Base-by-base conservation (phyloP, 2,113 vertebrate genomes). In the Planiliza haematocheilus region DNA sequence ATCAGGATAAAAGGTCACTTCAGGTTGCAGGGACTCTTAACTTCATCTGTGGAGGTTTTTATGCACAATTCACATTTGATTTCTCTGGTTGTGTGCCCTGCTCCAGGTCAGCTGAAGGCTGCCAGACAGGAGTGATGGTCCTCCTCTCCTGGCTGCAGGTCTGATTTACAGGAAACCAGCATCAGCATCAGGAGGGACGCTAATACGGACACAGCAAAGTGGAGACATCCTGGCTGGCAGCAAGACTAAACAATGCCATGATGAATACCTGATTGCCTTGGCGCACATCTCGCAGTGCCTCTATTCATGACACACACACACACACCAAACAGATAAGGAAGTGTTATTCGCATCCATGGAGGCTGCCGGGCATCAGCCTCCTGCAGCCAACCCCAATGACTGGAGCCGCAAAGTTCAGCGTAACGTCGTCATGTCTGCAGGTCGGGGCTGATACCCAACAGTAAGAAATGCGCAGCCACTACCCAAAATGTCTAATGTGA, bases 401-500 rank as follows among this genome's bases (percentile, higher is more conserved):
- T 24, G 67, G 30, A 57, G 42, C 70, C 70, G 81, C 72, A 51
- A 68, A 84, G 39, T 79, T 81, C 34, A 70, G 68, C 84, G 63
- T 76, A 11, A 57, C 73, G 69, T 80, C 84, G 74, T 77, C 70
- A 66, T 81, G 50, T 77, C 73, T 70, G 72, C 73, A 59, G 75
- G 62, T 79, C 69, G 53, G 77, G 24, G 69, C 62, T 78, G 79
- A 73, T 65, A 75, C 58, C 56, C 81, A 30, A 5, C 75, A 83
- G 74, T 59, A 42, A 63, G 52, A 88, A 90, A 87, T 91, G 88
- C 89, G 89, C 89, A 90, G 79, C 78, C 81, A 81, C 70, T 37
- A 41, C 69, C 81, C 55, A 79, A 81, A 68, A 89, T 76, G 77
- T 86, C 83, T 83, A 60, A 79, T 69, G 50, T n/a, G 4, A 69